Conservation (phyloP, 2,113 vertebrate genomes). For the Grammomys dolichurus region DNA sequence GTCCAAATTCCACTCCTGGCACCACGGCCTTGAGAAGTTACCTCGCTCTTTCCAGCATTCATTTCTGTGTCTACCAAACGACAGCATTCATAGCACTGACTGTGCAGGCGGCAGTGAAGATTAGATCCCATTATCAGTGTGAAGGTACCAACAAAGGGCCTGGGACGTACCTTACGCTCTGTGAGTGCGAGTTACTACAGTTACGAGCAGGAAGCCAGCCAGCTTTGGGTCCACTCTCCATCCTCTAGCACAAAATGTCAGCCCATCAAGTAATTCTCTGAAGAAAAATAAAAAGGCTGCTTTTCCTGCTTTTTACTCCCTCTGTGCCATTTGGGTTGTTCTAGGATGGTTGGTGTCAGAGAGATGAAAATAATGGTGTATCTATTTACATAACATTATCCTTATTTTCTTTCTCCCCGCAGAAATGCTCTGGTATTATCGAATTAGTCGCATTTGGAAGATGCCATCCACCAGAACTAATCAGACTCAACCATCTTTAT, state of each 20-base stretch:
- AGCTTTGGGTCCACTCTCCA: too few relatives aligned
- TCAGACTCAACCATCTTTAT: slow-evolving; percentile 65
- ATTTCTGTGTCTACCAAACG: slow-evolving; percentile 28
- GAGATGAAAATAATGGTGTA: slow-evolving; percentile 62
- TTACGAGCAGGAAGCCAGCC: neutral
- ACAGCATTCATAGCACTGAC: neutral
- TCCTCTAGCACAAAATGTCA: neutral
- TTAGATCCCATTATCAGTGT: neutral
- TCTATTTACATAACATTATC: slow-evolving; percentile 69
- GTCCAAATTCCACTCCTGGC: neutral
- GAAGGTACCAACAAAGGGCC: neutral
- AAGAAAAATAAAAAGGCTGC: neutral
- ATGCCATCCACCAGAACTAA: slow-evolving; percentile 70
- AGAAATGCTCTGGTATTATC: slow-evolving; percentile 66
- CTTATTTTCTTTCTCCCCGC: slow-evolving; percentile 57
- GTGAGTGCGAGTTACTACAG: neutral
- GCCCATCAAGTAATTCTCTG: neutral
- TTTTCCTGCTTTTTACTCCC: neutral
- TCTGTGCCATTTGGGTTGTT: slow-evolving; percentile 23
- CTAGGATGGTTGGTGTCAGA: slow-evolving; percentile 57
- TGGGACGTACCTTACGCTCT: neutral
- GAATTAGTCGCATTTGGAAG: slow-evolving; percentile 69
- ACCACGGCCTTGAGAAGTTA: slow-evolving; percentile 42
- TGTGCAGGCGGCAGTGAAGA: neutral
- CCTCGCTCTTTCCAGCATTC: neutral